Conservation (phyloP, 2,797 vertebrate species). For the Phrynocephalus guinanensis region DNA sequence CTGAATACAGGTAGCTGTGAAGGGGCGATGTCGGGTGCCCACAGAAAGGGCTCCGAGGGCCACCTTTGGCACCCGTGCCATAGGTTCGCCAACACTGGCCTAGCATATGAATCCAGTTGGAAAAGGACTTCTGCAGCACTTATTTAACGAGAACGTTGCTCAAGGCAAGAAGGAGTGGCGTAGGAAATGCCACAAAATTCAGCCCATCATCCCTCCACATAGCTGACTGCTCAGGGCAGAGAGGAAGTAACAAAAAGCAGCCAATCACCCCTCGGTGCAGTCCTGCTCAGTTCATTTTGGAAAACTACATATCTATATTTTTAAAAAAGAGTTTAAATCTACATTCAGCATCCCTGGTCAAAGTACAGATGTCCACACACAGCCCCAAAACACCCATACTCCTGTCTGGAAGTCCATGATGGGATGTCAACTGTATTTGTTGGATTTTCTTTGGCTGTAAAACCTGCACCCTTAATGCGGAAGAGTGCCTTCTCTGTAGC, state of each 20-base stretch:
- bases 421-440: too few species aligned
- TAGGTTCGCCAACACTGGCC: too few species aligned
- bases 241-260: neutral
- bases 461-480: neutral
- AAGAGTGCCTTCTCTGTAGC: neutral
- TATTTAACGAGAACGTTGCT: neutral
- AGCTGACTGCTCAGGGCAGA: too few species aligned
- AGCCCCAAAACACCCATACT: neutral
- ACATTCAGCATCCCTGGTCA: neutral
- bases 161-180: neutral
- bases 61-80: too few species aligned
- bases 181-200: neutral
- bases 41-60: too few species aligned
- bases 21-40: too few species aligned
- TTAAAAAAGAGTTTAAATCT: neutral
- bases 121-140: too few species aligned
- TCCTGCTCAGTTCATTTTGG: too few species aligned
- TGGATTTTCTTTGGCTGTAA: too few species aligned
- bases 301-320: neutral
- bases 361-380: neutral
- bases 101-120: too few species aligned
- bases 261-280: neutral
- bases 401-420: neutral
- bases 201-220: neutral
- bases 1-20: too few species aligned